A percentile compares a stretch with the other conserved stretches of the same genome.
Evolutionary conservation across 2,888 invertebrate species (phyloP).

Genomic region (Amblyteles armatorius): DNA sequence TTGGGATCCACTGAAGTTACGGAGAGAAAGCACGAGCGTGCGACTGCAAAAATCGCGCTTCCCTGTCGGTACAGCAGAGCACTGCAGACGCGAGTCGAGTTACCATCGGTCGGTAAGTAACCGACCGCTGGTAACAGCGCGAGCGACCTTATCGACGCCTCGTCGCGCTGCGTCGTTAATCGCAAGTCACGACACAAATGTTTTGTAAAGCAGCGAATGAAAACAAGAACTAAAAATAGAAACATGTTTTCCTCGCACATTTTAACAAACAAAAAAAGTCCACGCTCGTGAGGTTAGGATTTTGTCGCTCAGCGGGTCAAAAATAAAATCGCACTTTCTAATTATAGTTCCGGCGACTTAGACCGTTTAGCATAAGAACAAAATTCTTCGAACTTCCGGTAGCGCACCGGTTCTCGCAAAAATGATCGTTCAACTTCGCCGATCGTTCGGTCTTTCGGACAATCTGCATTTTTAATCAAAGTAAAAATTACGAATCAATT

Average conservation of each 20-base stretch:
- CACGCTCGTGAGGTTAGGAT: too few relatives aligned
- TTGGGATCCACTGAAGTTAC: neutral
- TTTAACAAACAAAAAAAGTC: neutral
- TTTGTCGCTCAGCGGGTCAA: too few relatives aligned
- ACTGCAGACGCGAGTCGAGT: neutral
- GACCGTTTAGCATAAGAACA: too few relatives aligned
- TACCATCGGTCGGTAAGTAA: neutral
- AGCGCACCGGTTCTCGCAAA: too few relatives aligned
- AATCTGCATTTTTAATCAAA: too few relatives aligned
- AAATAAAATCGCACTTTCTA: too few relatives aligned
- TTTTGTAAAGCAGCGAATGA: neutral
- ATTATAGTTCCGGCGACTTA: too few relatives aligned
- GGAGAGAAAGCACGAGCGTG: neutral
- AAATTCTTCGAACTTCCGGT: too few relatives aligned
- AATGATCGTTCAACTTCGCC: too few relatives aligned
- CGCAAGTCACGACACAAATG: constrained; percentile 14
- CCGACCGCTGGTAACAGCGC: neutral
- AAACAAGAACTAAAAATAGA: neutral
- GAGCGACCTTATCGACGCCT: neutral
- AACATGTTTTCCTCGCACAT: neutral
- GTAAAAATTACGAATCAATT: too few relatives aligned
- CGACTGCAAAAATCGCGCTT: neutral
- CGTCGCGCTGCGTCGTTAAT: neutral
- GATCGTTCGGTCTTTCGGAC: too few relatives aligned
- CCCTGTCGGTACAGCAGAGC: neutral